A percentile compares a stretch with the other conserved stretches of the same genome.
phyloP scores from a whole-genome alignment of 2,888 invertebrate genomes.

The Choreutis nemorana region DNA sequence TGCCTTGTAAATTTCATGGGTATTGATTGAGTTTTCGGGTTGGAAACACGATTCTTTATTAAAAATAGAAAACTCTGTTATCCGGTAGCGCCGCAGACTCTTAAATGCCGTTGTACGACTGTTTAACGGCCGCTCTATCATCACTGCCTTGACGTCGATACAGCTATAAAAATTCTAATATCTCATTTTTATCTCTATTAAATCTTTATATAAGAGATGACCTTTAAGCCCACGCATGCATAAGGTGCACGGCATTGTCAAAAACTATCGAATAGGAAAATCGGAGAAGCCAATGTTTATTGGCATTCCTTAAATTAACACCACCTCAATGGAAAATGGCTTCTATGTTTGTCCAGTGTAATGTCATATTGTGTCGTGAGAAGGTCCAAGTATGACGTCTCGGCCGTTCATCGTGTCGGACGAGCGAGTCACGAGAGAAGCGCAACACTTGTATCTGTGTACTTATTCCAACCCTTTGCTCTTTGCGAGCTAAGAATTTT shows the following conservation, averaged over 20 bases:
- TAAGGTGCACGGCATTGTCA: conserved; percentile 21
- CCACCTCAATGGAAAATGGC: conserved; percentile 45
- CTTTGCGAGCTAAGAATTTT: conserved; percentile 31
- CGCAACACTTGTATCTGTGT: conserved; percentile 29
- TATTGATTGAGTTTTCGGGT: conserved; percentile 48
- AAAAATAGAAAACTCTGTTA: conserved; percentile 18
- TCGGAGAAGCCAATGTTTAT: conserved; percentile 24
- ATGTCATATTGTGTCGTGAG: conserved; percentile 62
- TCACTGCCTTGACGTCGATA: conserved; percentile 26
- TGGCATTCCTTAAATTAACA: conserved; percentile 38
- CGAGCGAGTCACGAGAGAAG: conserved; percentile 46
- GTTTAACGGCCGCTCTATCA: conserved; percentile 19
- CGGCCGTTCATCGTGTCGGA: conserved; percentile 36
- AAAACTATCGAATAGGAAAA: conserved; percentile 14
- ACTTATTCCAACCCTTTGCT: conserved; percentile 18
- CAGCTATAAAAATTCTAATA: conserved; percentile 25
- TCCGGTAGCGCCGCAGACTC: conserved; percentile 42
- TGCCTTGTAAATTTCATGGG: conserved; percentile 57
- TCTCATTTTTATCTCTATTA: conserved; percentile 24
- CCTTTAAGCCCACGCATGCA: conserved; percentile 22
- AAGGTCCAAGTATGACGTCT: conserved; percentile 33
- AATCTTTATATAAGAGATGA: conserved; percentile 26
- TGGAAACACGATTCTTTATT: conserved; percentile 18
- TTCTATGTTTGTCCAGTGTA: conserved; percentile 59
- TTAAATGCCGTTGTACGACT: conserved; percentile 22